Evolutionary conservation across 2,113 vertebrate genomes (phyloP).

Genomic region (Hyaena hyaena): DNA sequence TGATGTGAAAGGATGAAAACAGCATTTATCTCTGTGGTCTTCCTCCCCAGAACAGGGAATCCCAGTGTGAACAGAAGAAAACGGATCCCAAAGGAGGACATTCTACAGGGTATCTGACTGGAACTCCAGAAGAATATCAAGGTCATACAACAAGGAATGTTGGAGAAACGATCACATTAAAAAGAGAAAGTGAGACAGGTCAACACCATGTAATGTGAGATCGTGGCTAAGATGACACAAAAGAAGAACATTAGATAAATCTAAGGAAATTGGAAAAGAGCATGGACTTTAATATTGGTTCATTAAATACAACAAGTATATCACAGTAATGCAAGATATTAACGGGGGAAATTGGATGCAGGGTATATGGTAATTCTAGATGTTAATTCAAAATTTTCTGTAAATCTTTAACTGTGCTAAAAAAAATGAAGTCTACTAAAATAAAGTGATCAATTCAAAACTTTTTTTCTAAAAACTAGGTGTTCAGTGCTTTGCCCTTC

Average conservation of each 20-base stretch:
- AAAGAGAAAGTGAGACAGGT: background rate
- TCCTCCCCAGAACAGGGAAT: background rate
- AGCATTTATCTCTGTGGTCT: background rate
- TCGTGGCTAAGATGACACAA: too few species aligned
- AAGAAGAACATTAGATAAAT: background rate
- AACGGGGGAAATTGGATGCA: rapidly evolving
- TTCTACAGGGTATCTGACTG: rapidly evolving
- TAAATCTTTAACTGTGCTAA: background rate
- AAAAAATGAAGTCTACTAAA: background rate
- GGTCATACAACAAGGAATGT: background rate
- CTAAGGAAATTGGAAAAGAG: background rate
- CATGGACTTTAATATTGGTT: too few species aligned
- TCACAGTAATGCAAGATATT: too few species aligned
- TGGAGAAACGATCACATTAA: background rate
- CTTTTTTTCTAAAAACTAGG: background rate
- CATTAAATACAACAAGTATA: background rate
- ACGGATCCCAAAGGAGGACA: rapidly evolving
- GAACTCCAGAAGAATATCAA: background rate
- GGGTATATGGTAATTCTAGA: background rate
- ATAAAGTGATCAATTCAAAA: background rate
- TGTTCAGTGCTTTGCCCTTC: background rate
- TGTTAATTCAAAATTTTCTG: background rate
- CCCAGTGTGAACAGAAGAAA: background rate
- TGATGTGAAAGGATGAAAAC: background rate
- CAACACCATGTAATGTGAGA: background rate